Conservation (phyloP, 2,113 vertebrate genomes). For the Acrocephalus arundinaceus region DNA sequence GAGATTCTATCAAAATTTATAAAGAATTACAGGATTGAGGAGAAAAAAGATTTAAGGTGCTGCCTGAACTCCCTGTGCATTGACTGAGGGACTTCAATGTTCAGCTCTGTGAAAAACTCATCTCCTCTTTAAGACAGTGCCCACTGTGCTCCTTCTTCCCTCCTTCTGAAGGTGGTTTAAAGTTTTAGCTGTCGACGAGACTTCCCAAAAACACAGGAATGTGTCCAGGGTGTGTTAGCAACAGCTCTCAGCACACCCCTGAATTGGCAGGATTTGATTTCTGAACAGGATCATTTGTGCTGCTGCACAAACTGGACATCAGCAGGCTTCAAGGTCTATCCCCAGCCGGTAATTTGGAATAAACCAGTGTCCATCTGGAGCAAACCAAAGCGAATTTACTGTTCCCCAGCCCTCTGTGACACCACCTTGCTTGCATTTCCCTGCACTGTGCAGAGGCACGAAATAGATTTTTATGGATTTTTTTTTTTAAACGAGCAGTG, state of each 20-base stretch:
- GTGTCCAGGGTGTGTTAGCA: neutral
- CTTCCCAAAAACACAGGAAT: neutral
- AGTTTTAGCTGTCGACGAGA: neutral
- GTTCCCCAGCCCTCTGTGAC: neutral
- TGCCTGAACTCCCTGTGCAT: neutral
- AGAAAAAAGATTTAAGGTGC: neutral
- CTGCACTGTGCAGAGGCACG: accelerated
- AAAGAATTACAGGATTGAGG: neutral
- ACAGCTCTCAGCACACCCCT: neutral
- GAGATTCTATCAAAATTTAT: neutral
- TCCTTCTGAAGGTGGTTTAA: neutral
- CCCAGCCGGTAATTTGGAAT: accelerated
- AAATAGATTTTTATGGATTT: neutral
- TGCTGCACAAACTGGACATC: neutral
- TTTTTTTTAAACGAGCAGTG: neutral
- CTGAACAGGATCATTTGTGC: neutral
- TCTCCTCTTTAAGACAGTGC: neutral
- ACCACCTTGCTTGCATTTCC: neutral
- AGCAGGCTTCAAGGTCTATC: neutral
- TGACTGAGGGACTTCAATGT: neutral
- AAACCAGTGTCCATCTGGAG: neutral
- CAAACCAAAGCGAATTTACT: neutral
- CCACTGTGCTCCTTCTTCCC: neutral
- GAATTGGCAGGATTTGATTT: neutral
- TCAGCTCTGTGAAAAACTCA: neutral